Evolutionary conservation across 2,797 vertebrate genomes (phyloP).

Genomic region (Morus bassanus): DNA sequence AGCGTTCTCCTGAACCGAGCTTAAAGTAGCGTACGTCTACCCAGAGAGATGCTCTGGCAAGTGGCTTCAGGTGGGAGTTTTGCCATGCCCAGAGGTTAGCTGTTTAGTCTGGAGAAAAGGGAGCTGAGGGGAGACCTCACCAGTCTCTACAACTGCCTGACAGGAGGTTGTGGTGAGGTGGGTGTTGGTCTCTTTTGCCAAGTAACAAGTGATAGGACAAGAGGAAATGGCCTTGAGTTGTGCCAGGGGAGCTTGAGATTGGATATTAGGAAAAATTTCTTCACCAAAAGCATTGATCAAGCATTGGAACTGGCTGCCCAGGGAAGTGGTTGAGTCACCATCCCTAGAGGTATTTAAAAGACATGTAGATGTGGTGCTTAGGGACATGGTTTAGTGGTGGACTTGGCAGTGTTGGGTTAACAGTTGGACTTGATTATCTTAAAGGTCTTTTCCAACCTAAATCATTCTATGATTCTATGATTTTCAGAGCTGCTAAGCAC

Average conservation of each 20-base stretch:
- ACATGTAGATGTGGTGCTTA: background rate
- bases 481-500: background rate
- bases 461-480: background rate
- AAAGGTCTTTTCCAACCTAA: background rate
- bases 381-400: background rate
- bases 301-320: background rate
- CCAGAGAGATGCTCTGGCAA: background rate
- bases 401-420: background rate
- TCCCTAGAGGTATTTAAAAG: background rate
- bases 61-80: background rate
- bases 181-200: background rate
- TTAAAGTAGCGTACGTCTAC: background rate
- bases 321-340: background rate
- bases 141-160: background rate
- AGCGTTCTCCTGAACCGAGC: background rate
- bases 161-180: background rate
- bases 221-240: background rate
- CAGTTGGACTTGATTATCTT: background rate
- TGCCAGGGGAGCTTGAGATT: background rate
- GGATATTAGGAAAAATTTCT: background rate
- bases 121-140: too few relatives aligned
- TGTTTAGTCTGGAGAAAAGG: background rate
- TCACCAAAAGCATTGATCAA: background rate
- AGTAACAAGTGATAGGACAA: background rate
- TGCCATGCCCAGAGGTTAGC: background rate